Evolutionary conservation across 1,140 invertebrate genomes (phyloP).

Genomic region (Steinernema khuongi): DNA sequence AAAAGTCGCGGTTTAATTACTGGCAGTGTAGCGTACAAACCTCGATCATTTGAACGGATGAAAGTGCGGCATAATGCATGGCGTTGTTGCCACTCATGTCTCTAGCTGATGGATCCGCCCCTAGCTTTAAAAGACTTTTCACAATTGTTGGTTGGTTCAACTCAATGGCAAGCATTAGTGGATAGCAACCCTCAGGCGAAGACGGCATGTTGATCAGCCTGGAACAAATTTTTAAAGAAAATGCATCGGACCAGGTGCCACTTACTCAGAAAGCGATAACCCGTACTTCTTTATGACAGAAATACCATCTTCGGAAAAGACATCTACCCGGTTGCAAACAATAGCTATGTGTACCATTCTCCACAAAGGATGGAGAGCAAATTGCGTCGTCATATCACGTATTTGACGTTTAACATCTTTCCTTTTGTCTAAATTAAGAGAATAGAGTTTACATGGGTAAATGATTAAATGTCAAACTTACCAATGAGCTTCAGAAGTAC

Average conservation of each 20-base stretch:
- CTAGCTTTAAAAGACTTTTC: slow-evolving; percentile 40
- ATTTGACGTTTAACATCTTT: slow-evolving; percentile 19
- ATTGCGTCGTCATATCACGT: slow-evolving; percentile 30
- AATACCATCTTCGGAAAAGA: slow-evolving; percentile 31
- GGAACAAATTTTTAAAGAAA: neutral
- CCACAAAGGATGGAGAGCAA: slow-evolving; percentile 34
- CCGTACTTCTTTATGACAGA: slow-evolving; percentile 41
- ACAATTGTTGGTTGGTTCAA: slow-evolving; percentile 51
- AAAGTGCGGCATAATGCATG: slow-evolving; percentile 49
- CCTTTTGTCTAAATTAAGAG: slow-evolving; percentile 16
- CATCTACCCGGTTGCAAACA: slow-evolving; percentile 33
- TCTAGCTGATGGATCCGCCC: slow-evolving; percentile 43
- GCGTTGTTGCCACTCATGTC: slow-evolving; percentile 51
- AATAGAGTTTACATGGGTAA: slow-evolving; percentile 10
- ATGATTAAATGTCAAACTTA: slow-evolving; percentile 22
- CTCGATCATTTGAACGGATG: slow-evolving; percentile 54
- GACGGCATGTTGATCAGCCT: neutral
- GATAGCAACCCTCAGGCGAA: slow-evolving; percentile 31
- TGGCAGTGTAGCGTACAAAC: slow-evolving; percentile 24
- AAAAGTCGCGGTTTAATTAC: slow-evolving; percentile 21
- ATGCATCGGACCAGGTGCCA: neutral
- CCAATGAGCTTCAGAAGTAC: slow-evolving; percentile 26
- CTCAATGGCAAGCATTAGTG: slow-evolving; percentile 54
- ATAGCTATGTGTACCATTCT: slow-evolving; percentile 39
- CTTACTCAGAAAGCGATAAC: slow-evolving; percentile 44